These are phyloP conservation scores for Leptatherina wallacei DNA, from an alignment of 2,797 vertebrate genomes.

Conservation along the genomic window DNA sequence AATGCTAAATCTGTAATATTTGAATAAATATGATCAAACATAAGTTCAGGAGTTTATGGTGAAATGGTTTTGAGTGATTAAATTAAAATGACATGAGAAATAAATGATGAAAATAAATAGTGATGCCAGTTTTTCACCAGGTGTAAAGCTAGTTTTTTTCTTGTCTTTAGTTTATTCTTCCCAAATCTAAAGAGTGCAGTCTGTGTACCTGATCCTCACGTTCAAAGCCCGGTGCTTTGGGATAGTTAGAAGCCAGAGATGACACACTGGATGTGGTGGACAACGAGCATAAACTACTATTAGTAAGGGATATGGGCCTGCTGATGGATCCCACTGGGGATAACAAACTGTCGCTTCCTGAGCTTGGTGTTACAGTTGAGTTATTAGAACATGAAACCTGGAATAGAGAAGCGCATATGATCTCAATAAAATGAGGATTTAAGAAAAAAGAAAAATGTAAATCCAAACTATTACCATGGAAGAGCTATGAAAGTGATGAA, in stretches of 20 bases:
- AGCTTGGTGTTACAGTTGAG: constrained; percentile 86
- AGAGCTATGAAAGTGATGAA: constrained; percentile 16
- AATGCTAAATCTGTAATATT: neutral
- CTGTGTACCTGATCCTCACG: constrained; percentile 90
- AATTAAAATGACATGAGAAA: constrained; percentile 41
- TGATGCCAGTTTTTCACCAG: constrained; percentile 9
- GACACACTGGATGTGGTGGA: constrained; percentile 86
- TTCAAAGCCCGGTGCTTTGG: constrained; percentile 91
- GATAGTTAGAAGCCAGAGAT: constrained; percentile 87
- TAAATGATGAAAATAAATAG: constrained; percentile 38
- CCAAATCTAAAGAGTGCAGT: constrained; percentile 64
- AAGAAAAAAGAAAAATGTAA: constrained; percentile 11
- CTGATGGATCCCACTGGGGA: constrained; percentile 87
- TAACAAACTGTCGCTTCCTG: constrained; percentile 89
- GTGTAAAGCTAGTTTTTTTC: constrained; percentile 19
- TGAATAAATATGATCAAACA: neutral
- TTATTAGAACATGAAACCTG: constrained; percentile 90
- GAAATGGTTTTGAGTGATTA: constrained; percentile 9
- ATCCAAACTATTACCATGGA: constrained; percentile 41
- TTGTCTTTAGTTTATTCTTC: constrained; percentile 34
- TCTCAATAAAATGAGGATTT: constrained; percentile 65
- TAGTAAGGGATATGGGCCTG: constrained; percentile 88
- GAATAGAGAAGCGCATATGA: constrained; percentile 82
- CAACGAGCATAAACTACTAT: constrained; percentile 87
- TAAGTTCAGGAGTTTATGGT: neutral